Percentiles rank a stretch among this genome's conserved stretches.
Evolutionary conservation across 2,113 vertebrate species (phyloP).

Genomic region (Alaudala cheleensis): DNA sequence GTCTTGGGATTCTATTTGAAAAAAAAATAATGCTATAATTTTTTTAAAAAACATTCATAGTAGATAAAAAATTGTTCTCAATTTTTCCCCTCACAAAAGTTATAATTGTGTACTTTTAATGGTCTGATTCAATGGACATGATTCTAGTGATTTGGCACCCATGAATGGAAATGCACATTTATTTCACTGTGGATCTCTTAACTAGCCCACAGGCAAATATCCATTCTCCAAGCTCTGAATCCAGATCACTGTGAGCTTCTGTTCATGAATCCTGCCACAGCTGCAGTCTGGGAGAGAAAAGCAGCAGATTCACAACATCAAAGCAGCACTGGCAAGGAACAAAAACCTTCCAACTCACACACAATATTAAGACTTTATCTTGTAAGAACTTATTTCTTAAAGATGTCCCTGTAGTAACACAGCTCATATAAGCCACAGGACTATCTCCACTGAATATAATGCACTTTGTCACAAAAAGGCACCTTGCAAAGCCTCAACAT

Average conservation of each 20-base stretch:
- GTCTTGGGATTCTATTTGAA: not conserved
- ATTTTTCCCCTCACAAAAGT: accelerated
- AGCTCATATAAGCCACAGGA: not conserved
- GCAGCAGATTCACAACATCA: not conserved
- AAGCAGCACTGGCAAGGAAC: not conserved
- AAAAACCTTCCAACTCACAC: not conserved
- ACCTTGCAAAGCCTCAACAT: not conserved
- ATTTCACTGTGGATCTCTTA: not conserved
- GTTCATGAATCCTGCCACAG: not conserved
- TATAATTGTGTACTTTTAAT: not conserved
- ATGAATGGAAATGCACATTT: not conserved
- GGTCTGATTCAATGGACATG: not conserved
- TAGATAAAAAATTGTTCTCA: not conserved
- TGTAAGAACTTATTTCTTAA: not conserved
- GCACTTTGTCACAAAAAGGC: not conserved
- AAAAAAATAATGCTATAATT: not conserved
- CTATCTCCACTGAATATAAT: not conserved
- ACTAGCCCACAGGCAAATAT: not conserved
- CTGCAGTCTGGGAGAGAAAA: not conserved
- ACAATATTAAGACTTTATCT: not conserved
- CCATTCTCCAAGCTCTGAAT: not conserved
- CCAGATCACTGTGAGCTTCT: not conserved
- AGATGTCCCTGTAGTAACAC: not conserved
- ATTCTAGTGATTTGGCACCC: not conserved
- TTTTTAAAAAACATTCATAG: not conserved